Evolutionary conservation across 2,113 vertebrate genomes (phyloP), one percentile per base, ranked within the genome.

Genomic region (Callionymus lyra): DNA sequence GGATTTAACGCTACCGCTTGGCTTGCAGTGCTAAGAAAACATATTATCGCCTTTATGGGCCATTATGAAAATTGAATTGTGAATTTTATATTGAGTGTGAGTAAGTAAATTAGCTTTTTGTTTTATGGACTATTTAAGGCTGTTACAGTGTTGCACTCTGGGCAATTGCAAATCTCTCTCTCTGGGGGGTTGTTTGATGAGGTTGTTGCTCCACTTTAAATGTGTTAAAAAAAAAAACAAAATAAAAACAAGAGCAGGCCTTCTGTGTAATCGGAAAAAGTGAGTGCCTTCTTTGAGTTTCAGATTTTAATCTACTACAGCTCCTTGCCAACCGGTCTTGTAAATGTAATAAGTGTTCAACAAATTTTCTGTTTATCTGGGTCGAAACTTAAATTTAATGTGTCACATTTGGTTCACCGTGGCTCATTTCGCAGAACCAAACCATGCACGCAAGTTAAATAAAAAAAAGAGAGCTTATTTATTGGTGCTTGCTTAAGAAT

Each of bases 91-190:
- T 11, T 47, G 9, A 12, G 8, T 44, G 16, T n/a, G 21, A 8
- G 21, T 8, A 27, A 27, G 21, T 27, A 27, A 27, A 27, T 27
- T 4, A 27, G 21, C 21, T 27, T 8, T 27, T 27, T 27, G 21
- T 27, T 27, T 27, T 27, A 27, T 27, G 21, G 21, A 35, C 21
- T 31, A 21, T 31, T 45, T 54, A 38, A 17, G 47, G 56, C 47
- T 15, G n/a, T n/a, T n/a, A 1, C 15, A 47, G 61, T 49, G n/a
- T 39, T 31, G 33, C 54, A 44, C 58, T 52, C 32, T 41, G 36
- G 53, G 42, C 32, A 31, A n/a, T n/a, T n/a, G 0, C 6, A 36
- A 13, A 43, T 5, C 8, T 13, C 16, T 31, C 16, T 19, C 31
- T 40, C 40, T n/a, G 32, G 16, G 44, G 32, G 48, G 45, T n/a